Evolutionary conservation across 2,888 invertebrate genomes (phyloP), one percentile per base, ranked within the genome.

Genomic region (Sphaerophoria rueppellii): DNA sequence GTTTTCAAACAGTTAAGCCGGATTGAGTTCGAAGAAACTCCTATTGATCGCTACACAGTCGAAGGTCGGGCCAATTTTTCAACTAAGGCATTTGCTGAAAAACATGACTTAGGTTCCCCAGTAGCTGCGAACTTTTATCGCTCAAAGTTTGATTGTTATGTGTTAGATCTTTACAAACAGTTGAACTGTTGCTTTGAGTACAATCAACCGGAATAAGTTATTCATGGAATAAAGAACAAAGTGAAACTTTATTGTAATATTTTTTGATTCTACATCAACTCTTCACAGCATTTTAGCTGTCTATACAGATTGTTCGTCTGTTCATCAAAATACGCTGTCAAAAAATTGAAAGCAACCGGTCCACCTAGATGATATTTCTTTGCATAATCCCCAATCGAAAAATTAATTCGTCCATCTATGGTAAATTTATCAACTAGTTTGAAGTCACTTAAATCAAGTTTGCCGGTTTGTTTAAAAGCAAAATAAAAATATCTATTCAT

Each of bases 401-500:
- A 63, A 32, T 63, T 63, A 4, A 34, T 1, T 34, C 61, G 61
- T 5, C 61, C 48, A 0, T 48, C 34, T 9, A 34, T 0, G 4
- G 9, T 63, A 6, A 24, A 63, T 34, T 48, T 48, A 11, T 63
- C 61, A 5, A 63, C 5, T 24, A 1, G 24, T 14, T 4, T 46
- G 32, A 4, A 34, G 4, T 48, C 61, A 14, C 34, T 2, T 5
- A 48, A 63, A 11, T 7, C 14, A 0, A 48, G 4, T 34, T 48
- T 48, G 2, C 11, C 4, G 0, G 9, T 9, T 32, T 63, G 61
- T 4, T 5, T 9, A 4, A n/a, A 63, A 2, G 50, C 3, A 3
- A 63, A 50, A 7, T 63, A 63, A 34, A 63, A 48, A 5, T 48
- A 63, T 35, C 63, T 46, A n/a, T 63, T 63, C 48, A 63, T 48